Evolutionary conservation across 2,113 vertebrate species (phyloP), one percentile per base, ranked within the genome.

Genomic region (Sturnus vulgaris): DNA sequence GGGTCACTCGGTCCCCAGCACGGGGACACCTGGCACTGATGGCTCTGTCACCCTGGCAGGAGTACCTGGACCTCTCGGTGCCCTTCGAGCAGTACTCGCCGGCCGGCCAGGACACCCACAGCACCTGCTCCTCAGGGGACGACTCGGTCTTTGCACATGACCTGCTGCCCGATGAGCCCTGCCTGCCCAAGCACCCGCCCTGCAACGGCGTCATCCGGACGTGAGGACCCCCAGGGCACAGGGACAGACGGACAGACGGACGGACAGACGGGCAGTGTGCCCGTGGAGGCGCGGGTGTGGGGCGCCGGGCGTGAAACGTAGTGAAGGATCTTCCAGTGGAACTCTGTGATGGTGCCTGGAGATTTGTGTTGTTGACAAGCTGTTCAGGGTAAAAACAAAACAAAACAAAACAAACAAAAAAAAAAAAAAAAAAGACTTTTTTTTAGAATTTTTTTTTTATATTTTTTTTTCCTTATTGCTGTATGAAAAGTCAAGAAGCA

Each of bases 71-170:
- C 97, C 98, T 99, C 82, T 99, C 99, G 0, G 99, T 98, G 91
- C 98, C 99, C 37, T 99, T 99, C 1, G 99, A 99, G 97, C 99
- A 99, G 97, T 99, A 99, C 96, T 99, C 99, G 0, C 99, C 99
- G 0, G 98, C 98, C 1, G 99, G 99, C 95, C 99, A 98, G 94
- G 99, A 99, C 97, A 99, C 98, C 30, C 99, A 98, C 98, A 99
- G 99, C 97, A 99, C 99, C 95, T 99, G 99, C 97, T 99, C 99
- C 63, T 99, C 99, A 0, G 99, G 99, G 39, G 99, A 99, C 0
- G 99, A 99, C 97, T 99, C 99, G 0, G 99, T 99, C 79, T 99
- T 99, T 94, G 98, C 99, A 96, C 99, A 99, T 33, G 99, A 99
- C 95, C 98, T 99, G 80, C 98, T 99, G 95, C 98, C 99, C 0